Base-by-base conservation (phyloP, 2,113 vertebrate species). In the Bufo bufo region DNA sequence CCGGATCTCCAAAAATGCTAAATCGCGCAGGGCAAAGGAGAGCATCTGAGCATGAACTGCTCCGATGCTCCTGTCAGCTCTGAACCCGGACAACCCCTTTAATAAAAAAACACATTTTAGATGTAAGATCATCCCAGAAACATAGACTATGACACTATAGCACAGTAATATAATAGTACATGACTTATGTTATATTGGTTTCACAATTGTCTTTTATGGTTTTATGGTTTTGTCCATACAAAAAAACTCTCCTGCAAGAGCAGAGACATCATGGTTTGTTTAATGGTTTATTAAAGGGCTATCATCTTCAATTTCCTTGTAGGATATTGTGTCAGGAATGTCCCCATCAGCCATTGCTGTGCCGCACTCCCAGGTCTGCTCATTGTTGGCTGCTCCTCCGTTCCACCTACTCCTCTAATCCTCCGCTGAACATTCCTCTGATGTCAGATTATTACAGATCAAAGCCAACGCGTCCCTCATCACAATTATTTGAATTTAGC, bases 391-490 rank as follows among this genome's bases (percentile, higher is more conserved):
- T 69, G 63, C 50, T 69, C 61, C 81, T 65, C 52, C 79, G 78
- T 81, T 54, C 85, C 77, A 81, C 85, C 63, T 79, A 66, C 56
- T 71, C 50, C 63, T 72, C 75, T 81, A 87, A 87, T 87, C 85
- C 85, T 87, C 43, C 45, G 63, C 65, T 71, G 50, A 71, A 56
- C 77, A 87, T 87, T 87, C 77, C 85, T 87, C 77, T 72, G 85
- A 87, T 87, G 85, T 87, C 85, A 87, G 85, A 87, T 87, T 87
- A 87, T 87, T 71, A 50, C n/a, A 81, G 77, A 87, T 87, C 85
- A 87, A 87, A 87, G 85, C 50, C 85, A 20, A 43, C 63, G 69
- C 65, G 78, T 87, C 85, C 77, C 85, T 87, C 85, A 87, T 87
- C 85, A 87, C 85, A 81, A 87, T 87, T 81, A 87, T 80, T 72